phyloP scores from a whole-genome alignment of 2,888 invertebrate species.

The Amaurobius ferox region DNA sequence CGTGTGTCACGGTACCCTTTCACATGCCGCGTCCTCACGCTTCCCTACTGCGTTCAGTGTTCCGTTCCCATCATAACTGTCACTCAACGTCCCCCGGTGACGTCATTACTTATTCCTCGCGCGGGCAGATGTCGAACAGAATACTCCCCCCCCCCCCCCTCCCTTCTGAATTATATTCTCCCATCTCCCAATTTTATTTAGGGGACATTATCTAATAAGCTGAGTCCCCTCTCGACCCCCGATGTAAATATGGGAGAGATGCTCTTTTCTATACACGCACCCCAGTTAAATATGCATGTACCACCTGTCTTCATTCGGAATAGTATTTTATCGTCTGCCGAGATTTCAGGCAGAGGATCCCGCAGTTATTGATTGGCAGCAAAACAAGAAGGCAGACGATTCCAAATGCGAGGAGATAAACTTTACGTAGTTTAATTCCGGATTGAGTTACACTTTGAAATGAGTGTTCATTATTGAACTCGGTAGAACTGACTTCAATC shows the following conservation, averaged over 20 bases:
- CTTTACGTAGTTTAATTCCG: neutral
- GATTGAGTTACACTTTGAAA: neutral
- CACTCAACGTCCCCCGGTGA: slow-evolving; percentile 21
- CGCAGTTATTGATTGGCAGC: slow-evolving; percentile 1
- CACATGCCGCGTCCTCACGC: neutral
- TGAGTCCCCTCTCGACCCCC: neutral
- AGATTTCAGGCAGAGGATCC: neutral
- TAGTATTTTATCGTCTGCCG: neutral
- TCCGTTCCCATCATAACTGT: slow-evolving; percentile 45
- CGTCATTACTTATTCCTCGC: slow-evolving; percentile 43
- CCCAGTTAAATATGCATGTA: slow-evolving; percentile 59
- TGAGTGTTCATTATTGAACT: neutral
- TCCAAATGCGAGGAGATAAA: slow-evolving; percentile 16
- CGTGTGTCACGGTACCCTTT: neutral
- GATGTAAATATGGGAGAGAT: slow-evolving; percentile 31
- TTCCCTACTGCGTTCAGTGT: neutral
- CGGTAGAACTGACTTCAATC: neutral
- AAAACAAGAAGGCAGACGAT: neutral
- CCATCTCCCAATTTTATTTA: slow-evolving; percentile 40
- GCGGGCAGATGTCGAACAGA: slow-evolving; percentile 49
- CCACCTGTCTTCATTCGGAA: slow-evolving; percentile 49
- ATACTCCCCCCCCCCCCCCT: neutral
- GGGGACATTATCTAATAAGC: slow-evolving; percentile 59
- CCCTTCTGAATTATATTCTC: slow-evolving; percentile 7
- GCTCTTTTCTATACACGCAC: slow-evolving; percentile 35